Conservation (phyloP, 2,888 invertebrate species). For the Notodonta ziczac region DNA sequence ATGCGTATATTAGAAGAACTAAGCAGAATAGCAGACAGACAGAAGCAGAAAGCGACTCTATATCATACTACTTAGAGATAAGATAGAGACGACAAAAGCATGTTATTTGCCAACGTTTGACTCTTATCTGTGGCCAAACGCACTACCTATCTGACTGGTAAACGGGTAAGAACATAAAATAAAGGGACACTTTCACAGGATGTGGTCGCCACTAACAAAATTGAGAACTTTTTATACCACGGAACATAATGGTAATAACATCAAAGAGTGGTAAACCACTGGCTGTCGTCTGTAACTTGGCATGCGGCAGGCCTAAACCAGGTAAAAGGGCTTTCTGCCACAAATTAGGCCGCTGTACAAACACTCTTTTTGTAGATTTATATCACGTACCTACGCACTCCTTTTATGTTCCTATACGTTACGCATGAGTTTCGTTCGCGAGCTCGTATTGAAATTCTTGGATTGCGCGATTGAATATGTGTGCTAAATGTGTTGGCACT, state of each 20-base stretch:
- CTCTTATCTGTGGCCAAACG: too few species aligned
- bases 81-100: too few species aligned
- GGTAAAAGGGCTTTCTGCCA: conserved; percentile 3
- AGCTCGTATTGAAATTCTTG: conserved; percentile 23
- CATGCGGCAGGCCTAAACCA: not conserved
- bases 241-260: not conserved
- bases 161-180: too few species aligned
- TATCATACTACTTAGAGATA: too few species aligned
- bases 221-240: not conserved
- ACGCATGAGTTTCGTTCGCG: conserved; percentile 10
- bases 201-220: not conserved
- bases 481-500: conserved; percentile 12
- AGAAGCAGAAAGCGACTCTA: too few species aligned
- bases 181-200: not conserved
- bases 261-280: not conserved
- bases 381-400: conserved; percentile 37
- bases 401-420: conserved; percentile 35
- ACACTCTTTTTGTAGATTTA: conserved; percentile 46
- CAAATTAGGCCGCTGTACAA: conserved; percentile 29
- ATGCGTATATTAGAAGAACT: too few species aligned
- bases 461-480: conserved; percentile 10
- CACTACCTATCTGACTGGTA: too few species aligned
- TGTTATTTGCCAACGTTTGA: too few species aligned
- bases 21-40: too few species aligned
- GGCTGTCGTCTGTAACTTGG: not conserved